Conservation (phyloP, 2,888 invertebrate species). For the Gastrophysa polygoni region DNA sequence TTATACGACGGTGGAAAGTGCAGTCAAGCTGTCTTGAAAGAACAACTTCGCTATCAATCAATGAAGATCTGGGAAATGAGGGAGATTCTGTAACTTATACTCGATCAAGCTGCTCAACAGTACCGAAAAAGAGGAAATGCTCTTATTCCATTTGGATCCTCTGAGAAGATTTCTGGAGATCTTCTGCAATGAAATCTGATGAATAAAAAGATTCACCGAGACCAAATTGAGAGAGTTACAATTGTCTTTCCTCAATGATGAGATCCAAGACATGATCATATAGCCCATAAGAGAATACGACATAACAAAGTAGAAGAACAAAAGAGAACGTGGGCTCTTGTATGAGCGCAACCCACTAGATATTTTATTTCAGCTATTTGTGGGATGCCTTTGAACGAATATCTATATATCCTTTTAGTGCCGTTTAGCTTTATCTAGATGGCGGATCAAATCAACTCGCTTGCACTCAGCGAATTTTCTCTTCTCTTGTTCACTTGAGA, state of each 20-base stretch:
- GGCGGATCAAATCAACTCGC: constrained; percentile 47
- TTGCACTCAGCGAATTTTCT: constrained; percentile 33
- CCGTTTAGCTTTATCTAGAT: constrained; percentile 57
- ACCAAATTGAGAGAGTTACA: constrained; percentile 36
- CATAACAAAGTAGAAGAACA: constrained; percentile 36
- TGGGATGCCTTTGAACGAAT: too few relatives aligned
- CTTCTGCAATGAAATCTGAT: constrained; percentile 24
- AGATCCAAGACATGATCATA: constrained; percentile 40
- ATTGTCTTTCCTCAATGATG: constrained; percentile 38
- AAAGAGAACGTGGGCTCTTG: constrained; percentile 40
- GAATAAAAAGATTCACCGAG: constrained; percentile 27
- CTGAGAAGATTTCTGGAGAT: constrained; percentile 14
- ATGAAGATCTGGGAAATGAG: too few relatives aligned
- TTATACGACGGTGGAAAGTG: too few relatives aligned
- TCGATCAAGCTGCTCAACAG: neutral
- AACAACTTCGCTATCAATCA: too few relatives aligned
- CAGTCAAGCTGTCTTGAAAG: too few relatives aligned
- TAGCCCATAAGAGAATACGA: constrained; percentile 33
- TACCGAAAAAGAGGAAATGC: neutral
- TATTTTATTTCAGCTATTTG: constrained; percentile 56
- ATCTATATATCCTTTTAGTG: constrained; percentile 57
- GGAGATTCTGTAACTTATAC: too few relatives aligned
- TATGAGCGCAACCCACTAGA: constrained; percentile 51
- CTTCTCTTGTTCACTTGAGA: constrained; percentile 15
- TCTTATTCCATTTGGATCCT: constrained; percentile 13